These are phyloP conservation scores for Sphaeramia orbicularis DNA, from an alignment of 2,797 vertebrate genomes.

Conservation along the genomic window DNA sequence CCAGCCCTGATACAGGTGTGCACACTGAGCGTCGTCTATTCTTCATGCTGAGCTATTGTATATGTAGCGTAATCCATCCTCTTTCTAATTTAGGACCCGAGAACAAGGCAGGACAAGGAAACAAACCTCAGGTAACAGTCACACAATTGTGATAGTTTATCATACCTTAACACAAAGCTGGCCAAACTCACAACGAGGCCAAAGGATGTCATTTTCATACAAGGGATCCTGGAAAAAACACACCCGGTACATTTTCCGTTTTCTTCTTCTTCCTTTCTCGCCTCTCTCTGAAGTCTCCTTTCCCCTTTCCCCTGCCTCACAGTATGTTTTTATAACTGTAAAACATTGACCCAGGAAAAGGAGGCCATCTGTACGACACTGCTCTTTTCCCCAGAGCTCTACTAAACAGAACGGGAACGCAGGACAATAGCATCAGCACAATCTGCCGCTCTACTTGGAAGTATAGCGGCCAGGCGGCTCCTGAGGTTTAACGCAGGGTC, in stretches of 20 bases:
- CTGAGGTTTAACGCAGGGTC: not conserved
- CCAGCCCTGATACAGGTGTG: slow-evolving; percentile 12
- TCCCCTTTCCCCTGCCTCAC: slow-evolving; percentile 3
- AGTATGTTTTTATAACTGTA: slow-evolving; percentile 28
- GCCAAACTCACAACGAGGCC: not conserved
- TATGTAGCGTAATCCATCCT: slow-evolving; percentile 14
- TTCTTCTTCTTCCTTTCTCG: not conserved
- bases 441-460: slow-evolving; percentile 17
- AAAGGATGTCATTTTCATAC: slow-evolving; percentile 1
- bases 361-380: slow-evolving; percentile 22
- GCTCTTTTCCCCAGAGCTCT: slow-evolving; percentile 24
- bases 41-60: slow-evolving; percentile 25
- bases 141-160: slow-evolving; percentile 2
- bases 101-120: slow-evolving; percentile 19
- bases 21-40: slow-evolving; percentile 18
- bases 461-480: slow-evolving; percentile 11
- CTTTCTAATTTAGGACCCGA: slow-evolving; percentile 27
- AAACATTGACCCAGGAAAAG: slow-evolving; percentile 28
- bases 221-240: no score
- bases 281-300: not conserved
- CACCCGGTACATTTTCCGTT: not conserved
- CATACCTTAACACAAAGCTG: slow-evolving; percentile 1
- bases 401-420: slow-evolving; percentile 19
- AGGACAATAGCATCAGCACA: slow-evolving; percentile 37
- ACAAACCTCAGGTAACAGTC: slow-evolving; percentile 17